Evolutionary conservation across 1,140 invertebrate genomes (phyloP).

Genomic region (Trichogramma pretiosum): DNA sequence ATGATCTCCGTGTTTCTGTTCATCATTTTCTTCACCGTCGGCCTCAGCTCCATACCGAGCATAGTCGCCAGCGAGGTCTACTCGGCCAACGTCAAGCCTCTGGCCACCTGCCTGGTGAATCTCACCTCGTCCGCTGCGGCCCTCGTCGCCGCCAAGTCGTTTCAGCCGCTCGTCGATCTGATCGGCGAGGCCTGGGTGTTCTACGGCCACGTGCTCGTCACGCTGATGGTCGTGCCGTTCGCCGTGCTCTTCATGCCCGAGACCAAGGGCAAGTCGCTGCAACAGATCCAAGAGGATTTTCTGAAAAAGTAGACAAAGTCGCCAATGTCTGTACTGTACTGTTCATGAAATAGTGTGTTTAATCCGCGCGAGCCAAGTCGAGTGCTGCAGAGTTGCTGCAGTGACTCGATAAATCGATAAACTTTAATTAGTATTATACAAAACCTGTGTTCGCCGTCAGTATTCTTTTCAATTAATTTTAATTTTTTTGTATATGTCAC

Average conservation of each 20-base stretch:
- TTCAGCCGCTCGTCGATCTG: slow-evolving; percentile 51
- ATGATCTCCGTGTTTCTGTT: slow-evolving; percentile 17
- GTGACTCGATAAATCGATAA: too few species aligned
- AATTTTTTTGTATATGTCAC: too few species aligned
- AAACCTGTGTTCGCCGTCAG: too few species aligned
- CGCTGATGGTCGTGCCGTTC: slow-evolving; percentile 54
- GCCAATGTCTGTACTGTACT: too few species aligned
- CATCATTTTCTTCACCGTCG: slow-evolving; percentile 34
- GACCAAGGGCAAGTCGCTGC: slow-evolving; percentile 70
- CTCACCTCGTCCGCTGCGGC: slow-evolving; percentile 60
- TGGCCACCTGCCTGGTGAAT: slow-evolving; percentile 58
- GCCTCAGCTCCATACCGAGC: slow-evolving; percentile 60
- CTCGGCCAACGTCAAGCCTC: slow-evolving; percentile 55
- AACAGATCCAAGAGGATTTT: slow-evolving; percentile 28
- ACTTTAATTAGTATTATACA: too few species aligned
- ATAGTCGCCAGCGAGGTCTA: slow-evolving; percentile 65
- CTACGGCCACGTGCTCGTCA: slow-evolving; percentile 25
- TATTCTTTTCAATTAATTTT: too few species aligned
- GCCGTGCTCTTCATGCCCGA: slow-evolving; percentile 60
- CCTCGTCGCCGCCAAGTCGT: slow-evolving; percentile 64
- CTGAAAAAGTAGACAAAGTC: background rate
- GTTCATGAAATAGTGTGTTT: too few species aligned
- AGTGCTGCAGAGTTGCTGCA: too few species aligned
- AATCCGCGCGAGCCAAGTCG: too few species aligned
- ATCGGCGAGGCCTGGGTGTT: slow-evolving; percentile 37